These are phyloP conservation scores for Neomonachus schauinslandi DNA, from an alignment of 2,113 vertebrate species.

Conservation along the genomic window DNA sequence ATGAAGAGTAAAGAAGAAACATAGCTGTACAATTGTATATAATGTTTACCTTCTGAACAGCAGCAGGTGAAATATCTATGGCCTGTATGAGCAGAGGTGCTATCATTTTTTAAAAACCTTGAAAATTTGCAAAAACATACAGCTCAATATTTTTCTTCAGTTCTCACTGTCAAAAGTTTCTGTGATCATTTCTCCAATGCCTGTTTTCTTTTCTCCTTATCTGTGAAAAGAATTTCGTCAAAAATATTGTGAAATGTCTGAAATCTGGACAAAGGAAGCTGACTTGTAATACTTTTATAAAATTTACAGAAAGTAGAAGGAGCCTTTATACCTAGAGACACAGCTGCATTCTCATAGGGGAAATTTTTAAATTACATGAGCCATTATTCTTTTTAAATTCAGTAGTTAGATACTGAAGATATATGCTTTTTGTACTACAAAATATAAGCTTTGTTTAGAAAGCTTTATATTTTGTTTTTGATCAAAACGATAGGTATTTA, in stretches of 20 bases:
- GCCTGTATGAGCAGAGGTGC: not conserved
- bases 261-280: not conserved
- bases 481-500: not conserved
- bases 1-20: not conserved
- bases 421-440: not conserved
- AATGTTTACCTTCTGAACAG: not conserved
- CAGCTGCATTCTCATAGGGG: not conserved
- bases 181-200: not conserved
- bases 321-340: not conserved
- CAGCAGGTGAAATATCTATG: rapidly evolving
- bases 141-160: not conserved
- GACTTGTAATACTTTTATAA: not conserved
- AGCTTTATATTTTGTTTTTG: not conserved
- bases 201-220: not conserved
- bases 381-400: not conserved
- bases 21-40: rapidly evolving
- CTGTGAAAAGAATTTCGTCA: not conserved
- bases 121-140: not conserved
- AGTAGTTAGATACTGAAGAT: not conserved
- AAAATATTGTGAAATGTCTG: not conserved
- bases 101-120: not conserved
- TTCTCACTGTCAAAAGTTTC: not conserved
- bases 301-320: not conserved
- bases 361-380: not conserved
- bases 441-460: not conserved